Conservation (phyloP, 2,113 vertebrate genomes). For the Sinosuthora webbiana region DNA sequence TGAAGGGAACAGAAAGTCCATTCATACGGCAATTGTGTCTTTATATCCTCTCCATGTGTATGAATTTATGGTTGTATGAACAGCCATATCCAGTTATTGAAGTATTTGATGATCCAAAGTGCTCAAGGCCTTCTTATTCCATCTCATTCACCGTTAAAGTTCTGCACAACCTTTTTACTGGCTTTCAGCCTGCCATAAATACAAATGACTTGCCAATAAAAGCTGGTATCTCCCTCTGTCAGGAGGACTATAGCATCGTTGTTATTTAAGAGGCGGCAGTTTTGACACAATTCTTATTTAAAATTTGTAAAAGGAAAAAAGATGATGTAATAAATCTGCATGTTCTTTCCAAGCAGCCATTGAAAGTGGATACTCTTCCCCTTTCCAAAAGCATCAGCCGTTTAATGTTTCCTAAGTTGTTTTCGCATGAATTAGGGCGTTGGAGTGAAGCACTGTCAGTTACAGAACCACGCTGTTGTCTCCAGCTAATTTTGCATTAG, state of each 20-base stretch:
- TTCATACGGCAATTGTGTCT: slow-evolving; percentile 1
- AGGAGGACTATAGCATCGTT: neutral
- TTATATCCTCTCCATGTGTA: slow-evolving; percentile 18
- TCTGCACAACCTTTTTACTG: neutral
- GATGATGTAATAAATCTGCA: slow-evolving; percentile 32
- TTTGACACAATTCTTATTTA: slow-evolving; percentile 53
- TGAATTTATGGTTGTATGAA: slow-evolving; percentile 24
- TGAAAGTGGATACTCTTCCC: slow-evolving; percentile 28
- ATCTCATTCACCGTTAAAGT: neutral
- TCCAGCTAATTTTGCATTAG: slow-evolving; percentile 70
- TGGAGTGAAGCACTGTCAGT: slow-evolving; percentile 61
- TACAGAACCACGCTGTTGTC: slow-evolving; percentile 51
- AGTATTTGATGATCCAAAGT: slow-evolving; percentile 14
- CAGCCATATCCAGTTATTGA: slow-evolving; percentile 15
- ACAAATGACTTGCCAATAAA: neutral
- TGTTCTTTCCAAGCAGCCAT: neutral
- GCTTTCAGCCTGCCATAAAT: slow-evolving; percentile 3
- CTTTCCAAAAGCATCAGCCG: slow-evolving; percentile 27
- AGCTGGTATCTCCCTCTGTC: neutral
- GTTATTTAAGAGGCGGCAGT: slow-evolving; percentile 41
- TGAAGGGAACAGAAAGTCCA: slow-evolving; percentile 7
- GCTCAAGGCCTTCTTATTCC: neutral
- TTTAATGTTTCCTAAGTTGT: slow-evolving; percentile 61
- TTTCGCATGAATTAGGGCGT: slow-evolving; percentile 66
- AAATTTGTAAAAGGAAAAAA: slow-evolving; percentile 22